phyloP scores from a whole-genome alignment of 2,888 invertebrate species.

The Drosophila atripex region DNA sequence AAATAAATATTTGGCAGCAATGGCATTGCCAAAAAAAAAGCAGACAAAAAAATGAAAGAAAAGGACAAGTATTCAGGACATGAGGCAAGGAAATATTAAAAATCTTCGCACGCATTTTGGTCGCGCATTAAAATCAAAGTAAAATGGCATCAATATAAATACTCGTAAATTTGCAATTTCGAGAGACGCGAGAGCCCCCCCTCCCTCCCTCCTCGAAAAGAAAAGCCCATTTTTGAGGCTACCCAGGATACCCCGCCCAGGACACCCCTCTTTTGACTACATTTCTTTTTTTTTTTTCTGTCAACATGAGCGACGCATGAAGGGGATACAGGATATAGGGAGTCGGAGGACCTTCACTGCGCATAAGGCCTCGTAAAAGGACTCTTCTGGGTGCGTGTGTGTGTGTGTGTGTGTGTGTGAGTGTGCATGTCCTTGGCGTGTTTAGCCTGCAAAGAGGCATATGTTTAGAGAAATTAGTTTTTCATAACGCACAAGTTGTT shows the following conservation, averaged over 20 bases:
- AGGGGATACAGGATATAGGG: conserved; percentile 15
- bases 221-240: conserved; percentile 1
- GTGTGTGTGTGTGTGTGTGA: not conserved
- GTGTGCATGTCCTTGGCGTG: conserved; percentile 31
- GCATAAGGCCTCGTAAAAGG: conserved; percentile 37
- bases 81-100: conserved; percentile 64
- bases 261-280: not conserved
- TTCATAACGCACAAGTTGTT: conserved; percentile 81
- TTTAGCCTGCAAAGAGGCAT: conserved; percentile 64
- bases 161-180: conserved; percentile 80
- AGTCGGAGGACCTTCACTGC: conserved; percentile 9
- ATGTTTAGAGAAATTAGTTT: conserved; percentile 81
- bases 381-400: conserved; percentile 3
- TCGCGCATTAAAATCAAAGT: conserved; percentile 79
- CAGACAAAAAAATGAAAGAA: too few species aligned
- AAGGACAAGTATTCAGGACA: not conserved
- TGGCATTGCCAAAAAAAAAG: conserved; percentile 2
- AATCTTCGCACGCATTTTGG: conserved; percentile 77
- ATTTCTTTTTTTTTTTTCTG: conserved; percentile 28
- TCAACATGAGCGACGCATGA: conserved; percentile 50
- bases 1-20: conserved; percentile 30
- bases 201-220: not conserved
- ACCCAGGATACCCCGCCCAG: not conserved
- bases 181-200: conserved; percentile 41
- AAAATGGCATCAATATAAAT: conserved; percentile 81